These are phyloP conservation scores for Bungarus multicinctus DNA, from an alignment of 2,113 vertebrate species.

Conservation along the genomic window DNA sequence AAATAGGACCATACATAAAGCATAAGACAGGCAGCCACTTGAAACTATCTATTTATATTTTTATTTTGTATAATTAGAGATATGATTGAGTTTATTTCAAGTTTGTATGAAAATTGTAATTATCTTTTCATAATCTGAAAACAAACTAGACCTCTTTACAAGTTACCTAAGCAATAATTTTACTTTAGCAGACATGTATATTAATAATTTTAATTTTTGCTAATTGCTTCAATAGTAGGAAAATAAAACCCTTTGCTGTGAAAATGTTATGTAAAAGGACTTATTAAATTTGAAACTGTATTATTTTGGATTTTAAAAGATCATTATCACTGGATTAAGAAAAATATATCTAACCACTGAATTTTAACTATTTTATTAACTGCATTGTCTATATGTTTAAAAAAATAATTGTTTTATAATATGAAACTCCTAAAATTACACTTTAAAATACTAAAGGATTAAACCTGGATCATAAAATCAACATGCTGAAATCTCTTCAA, in stretches of 20 bases:
- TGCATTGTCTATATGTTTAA: not conserved
- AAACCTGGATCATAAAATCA: conserved; percentile 4
- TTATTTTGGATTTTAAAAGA: not conserved
- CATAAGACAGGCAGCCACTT: not conserved
- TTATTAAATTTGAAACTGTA: not conserved
- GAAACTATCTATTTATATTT: not conserved
- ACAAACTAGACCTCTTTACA: not conserved
- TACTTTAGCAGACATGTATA: not conserved
- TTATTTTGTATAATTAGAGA: not conserved
- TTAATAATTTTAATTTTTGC: not conserved
- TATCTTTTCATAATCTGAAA: not conserved
- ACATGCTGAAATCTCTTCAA: not conserved
- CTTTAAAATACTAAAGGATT: not conserved
- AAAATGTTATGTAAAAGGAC: conserved; percentile 24
- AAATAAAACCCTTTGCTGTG: not conserved
- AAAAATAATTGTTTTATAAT: conserved; percentile 7
- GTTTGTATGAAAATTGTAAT: not conserved
- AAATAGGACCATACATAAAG: not conserved
- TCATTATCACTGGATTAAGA: conserved; percentile 7
- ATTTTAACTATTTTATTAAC: conserved; percentile 16
- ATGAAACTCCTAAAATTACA: not conserved
- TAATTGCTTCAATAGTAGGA: not conserved
- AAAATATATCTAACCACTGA: conserved; percentile 23
- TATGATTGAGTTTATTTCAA: not conserved
- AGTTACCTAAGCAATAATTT: not conserved